phyloP scores from a whole-genome alignment of 2,888 invertebrate genomes.

The Embidobia sp. region DNA sequence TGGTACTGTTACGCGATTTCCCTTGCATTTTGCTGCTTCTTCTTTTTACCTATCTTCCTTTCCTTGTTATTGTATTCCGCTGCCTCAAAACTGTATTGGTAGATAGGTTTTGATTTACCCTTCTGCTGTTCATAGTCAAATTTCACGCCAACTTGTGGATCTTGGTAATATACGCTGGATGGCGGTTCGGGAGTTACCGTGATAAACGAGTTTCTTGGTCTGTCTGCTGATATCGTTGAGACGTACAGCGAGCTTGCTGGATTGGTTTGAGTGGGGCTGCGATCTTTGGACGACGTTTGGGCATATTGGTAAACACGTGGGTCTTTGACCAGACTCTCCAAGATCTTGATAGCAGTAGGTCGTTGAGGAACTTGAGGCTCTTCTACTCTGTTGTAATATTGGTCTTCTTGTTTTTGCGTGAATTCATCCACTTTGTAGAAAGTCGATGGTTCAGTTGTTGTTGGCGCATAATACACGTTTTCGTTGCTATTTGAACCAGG shows the following conservation, averaged over 20 bases:
- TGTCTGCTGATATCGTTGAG: constrained; percentile 67
- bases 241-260: constrained; percentile 70
- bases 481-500: constrained; percentile 7
- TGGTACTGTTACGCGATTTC: constrained; percentile 73
- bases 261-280: constrained; percentile 16
- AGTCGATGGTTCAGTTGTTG: constrained; percentile 71
- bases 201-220: constrained; percentile 70
- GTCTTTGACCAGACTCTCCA: constrained; percentile 72
- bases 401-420: constrained; percentile 55
- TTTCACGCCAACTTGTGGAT: constrained; percentile 64
- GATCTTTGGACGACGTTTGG: constrained; percentile 50
- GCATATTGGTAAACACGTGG: constrained; percentile 71
- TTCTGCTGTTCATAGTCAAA: constrained; percentile 65
- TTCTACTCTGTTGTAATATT: constrained; percentile 66
- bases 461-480: constrained; percentile 67
- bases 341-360: constrained; percentile 71
- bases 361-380: constrained; percentile 46
- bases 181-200: constrained; percentile 46
- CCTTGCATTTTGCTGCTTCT: constrained; percentile 65
- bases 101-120: constrained; percentile 84
- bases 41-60: constrained; percentile 48
- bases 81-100: constrained; percentile 89
- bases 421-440: constrained; percentile 68
- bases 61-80: constrained; percentile 81
- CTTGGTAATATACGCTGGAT: constrained; percentile 53